Percentiles rank a stretch among this genome's conserved stretches.
Evolutionary conservation across 2,888 invertebrate genomes (phyloP).

Genomic region (Sarcophaga rosellei): DNA sequence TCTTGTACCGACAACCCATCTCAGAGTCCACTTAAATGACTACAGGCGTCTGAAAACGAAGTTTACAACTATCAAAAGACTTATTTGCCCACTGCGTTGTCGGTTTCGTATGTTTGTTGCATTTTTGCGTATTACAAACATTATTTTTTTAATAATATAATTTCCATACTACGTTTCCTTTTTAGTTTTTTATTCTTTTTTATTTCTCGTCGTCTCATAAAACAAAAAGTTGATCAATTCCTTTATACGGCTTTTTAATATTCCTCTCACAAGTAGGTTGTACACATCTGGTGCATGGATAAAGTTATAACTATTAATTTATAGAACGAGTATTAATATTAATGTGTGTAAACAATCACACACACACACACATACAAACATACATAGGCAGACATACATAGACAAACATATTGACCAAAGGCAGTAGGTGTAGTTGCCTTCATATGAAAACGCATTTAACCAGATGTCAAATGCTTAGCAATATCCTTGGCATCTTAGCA

Average conservation of each 20-base stretch:
- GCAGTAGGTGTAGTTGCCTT: neutral
- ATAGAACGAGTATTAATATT: neutral
- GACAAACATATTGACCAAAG: neutral
- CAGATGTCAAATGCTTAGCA: conserved; percentile 36
- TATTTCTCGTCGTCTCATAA: neutral
- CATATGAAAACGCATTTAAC: conserved; percentile 27
- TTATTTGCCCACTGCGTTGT: too few species aligned
- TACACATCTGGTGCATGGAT: conserved; percentile 15
- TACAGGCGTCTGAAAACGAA: too few species aligned
- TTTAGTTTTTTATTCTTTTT: neutral
- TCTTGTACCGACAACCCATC: too few species aligned
- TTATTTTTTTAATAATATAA: too few species aligned
- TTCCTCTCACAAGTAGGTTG: conserved; percentile 16
- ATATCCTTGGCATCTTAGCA: conserved; percentile 15
- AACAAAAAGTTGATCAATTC: neutral
- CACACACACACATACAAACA: neutral
- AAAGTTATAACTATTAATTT: conserved; percentile 41
- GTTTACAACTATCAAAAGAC: too few species aligned
- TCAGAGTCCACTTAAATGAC: too few species aligned
- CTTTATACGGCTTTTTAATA: neutral
- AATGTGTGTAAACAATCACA: neutral
- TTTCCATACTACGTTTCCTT: too few species aligned
- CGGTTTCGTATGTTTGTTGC: too few species aligned
- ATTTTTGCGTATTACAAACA: too few species aligned
- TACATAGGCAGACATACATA: neutral